These are phyloP conservation scores for Bombus waltoni DNA, from an alignment of 1,140 invertebrate genomes.

Conservation along the genomic window DNA sequence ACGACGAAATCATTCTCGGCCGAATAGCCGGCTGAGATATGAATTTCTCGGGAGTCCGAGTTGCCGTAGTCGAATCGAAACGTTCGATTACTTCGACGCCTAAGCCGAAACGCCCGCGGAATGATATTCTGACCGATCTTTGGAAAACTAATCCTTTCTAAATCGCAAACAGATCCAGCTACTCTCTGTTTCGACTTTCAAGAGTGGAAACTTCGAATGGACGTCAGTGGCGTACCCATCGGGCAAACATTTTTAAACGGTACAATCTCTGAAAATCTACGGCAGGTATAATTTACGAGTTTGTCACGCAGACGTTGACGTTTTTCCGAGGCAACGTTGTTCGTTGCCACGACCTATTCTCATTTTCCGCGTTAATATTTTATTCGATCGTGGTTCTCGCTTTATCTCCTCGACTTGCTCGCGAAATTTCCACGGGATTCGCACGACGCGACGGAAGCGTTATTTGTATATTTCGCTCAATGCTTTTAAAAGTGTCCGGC, in stretches of 20 bases:
- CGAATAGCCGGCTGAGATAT: neutral
- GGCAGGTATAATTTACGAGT: neutral
- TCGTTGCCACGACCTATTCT: neutral
- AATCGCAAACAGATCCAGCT: neutral
- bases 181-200: neutral
- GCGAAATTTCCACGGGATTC: neutral
- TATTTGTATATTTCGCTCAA: slow-evolving; percentile 6
- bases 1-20: neutral
- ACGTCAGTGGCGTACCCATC: too few species aligned
- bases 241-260: too few species aligned
- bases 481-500: neutral
- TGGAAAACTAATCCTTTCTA: neutral
- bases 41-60: slow-evolving; percentile 1
- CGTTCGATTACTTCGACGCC: neutral
- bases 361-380: slow-evolving; percentile 8
- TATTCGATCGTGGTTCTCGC: neutral
- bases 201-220: neutral
- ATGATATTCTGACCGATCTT: neutral
- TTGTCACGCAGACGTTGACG: neutral
- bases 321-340: neutral
- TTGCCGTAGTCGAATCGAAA: neutral
- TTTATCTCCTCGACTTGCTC: neutral
- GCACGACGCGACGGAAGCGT: neutral
- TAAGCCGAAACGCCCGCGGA: neutral
- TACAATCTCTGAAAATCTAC: neutral